Base-by-base conservation (phyloP, 2,888 invertebrate genomes). In the Parnassius glacialis region DNA sequence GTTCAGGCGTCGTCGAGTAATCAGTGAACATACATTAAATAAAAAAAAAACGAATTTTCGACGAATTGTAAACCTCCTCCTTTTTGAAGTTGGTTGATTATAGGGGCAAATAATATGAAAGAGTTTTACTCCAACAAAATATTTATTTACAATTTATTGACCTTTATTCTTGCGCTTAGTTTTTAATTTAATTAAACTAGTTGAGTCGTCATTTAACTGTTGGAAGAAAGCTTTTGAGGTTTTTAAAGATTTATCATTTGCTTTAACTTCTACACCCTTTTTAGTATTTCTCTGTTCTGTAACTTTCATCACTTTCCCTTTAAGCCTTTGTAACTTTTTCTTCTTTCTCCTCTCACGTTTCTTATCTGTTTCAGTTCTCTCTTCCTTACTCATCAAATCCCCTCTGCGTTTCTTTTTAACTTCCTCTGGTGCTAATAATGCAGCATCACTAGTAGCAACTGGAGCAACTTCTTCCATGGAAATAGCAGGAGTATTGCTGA, bases 391-490 rank as follows among this genome's bases (percentile, higher is more conserved):
- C 61, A 94, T 84, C 66, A 88, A 76, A 70, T 93, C 92, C 59
- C 94, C 93, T 77, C 92, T 85, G 12, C 68, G 78, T 73, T 88
- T 92, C 92, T 93, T 93, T 83, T 94, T 94, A 1, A 99, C 92
- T 93, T 99, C 99, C 86, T 98, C 97, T 0, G 99, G 98, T 16
- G 99, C 98, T 67, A 99, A 88, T 47, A 98, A 83, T 1, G 95
- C 92, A 3, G 96, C 96, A 83, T 97, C 96, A 75, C 96, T 97
- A 0, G 95, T 93, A n/a, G 95, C 95, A 9, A 97, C 93, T 0
- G 99, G 99, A 0, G 98, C 97, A 9, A 98, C 98, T 86, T 99
- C 99, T 85, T 99, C 99, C 94, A 98, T 96, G 43, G 92, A 94
- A 57, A 99, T 94, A 0, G 98, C 97, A 1, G 99, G 97, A 66